Evolutionary conservation across 2,888 invertebrate genomes (phyloP).

Genomic region (Xestia c-nigrum): DNA sequence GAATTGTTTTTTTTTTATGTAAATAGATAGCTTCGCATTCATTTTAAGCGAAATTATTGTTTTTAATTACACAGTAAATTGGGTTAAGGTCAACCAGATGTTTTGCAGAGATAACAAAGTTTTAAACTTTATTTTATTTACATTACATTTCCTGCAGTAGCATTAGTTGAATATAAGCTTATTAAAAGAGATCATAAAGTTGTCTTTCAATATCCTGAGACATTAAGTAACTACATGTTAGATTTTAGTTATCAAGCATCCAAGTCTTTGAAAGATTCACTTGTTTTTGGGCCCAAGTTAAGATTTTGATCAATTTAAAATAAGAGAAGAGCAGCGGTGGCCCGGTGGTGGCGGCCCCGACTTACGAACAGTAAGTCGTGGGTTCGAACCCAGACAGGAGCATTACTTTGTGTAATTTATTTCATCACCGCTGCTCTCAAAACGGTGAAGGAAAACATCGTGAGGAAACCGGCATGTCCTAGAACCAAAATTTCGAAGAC

Average conservation of each 20-base stretch:
- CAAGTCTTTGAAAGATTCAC: background rate
- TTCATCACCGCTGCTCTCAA: no score
- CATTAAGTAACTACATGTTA: background rate
- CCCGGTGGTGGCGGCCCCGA: no score
- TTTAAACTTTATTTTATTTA: constrained; percentile 9
- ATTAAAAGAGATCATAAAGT: background rate
- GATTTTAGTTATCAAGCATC: background rate
- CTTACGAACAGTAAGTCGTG: no score
- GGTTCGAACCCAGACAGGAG: no score
- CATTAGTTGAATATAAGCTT: no score
- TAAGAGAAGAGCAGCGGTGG: no score
- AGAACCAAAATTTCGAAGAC: no score
- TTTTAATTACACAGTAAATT: constrained; percentile 3
- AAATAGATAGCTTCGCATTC: background rate
- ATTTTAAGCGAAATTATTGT: constrained; percentile 8
- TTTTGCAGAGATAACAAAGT: constrained; percentile 34
- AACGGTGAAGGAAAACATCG: no score
- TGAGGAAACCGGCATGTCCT: no score
- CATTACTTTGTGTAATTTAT: no score
- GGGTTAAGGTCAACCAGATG: constrained; percentile 50
- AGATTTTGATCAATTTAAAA: background rate
- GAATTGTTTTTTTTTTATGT: background rate
- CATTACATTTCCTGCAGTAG: background rate
- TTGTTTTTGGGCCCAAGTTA: background rate
- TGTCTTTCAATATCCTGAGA: no score